A percentile compares a stretch with the other conserved stretches of the same genome.
Evolutionary conservation across 2,113 vertebrate species (phyloP).

Genomic region (Tautogolabrus adspersus): DNA sequence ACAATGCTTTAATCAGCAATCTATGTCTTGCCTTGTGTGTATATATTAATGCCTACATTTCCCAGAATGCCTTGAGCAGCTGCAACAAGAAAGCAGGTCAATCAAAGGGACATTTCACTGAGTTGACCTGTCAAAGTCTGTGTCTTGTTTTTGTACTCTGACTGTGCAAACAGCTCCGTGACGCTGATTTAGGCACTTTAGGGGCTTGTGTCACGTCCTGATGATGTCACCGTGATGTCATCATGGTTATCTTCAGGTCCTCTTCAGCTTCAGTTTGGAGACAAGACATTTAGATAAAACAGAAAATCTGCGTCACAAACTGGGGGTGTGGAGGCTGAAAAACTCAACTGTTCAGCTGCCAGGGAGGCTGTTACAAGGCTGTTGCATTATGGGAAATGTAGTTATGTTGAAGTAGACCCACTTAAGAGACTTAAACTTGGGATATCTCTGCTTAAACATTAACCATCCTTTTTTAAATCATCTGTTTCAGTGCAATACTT

Average conservation of each 20-base stretch:
- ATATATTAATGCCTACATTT: slow-evolving; percentile 1
- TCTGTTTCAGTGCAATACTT: background rate
- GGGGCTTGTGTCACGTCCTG: no score
- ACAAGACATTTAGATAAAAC: no score
- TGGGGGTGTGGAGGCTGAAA: no score
- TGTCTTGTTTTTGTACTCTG: background rate
- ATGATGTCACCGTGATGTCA: no score
- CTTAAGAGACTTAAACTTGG: background rate
- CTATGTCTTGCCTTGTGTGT: background rate
- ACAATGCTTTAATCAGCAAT: background rate
- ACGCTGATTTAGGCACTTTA: no score
- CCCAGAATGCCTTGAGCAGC: slow-evolving; percentile 23
- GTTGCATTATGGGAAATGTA: slow-evolving; percentile 44
- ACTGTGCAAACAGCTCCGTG: background rate
- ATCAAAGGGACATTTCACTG: background rate
- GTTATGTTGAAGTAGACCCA: background rate
- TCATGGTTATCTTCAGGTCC: no score
- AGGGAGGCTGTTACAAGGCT: background rate
- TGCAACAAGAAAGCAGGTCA: background rate
- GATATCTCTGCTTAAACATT: background rate
- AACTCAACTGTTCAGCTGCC: no score
- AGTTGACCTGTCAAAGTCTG: background rate
- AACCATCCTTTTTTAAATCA: background rate
- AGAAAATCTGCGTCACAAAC: background rate
- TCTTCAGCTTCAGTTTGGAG: no score